Evolutionary conservation across 1,140 invertebrate species (phyloP), one percentile per base, ranked within the genome.

Genomic region (Anastrepha ludens): DNA sequence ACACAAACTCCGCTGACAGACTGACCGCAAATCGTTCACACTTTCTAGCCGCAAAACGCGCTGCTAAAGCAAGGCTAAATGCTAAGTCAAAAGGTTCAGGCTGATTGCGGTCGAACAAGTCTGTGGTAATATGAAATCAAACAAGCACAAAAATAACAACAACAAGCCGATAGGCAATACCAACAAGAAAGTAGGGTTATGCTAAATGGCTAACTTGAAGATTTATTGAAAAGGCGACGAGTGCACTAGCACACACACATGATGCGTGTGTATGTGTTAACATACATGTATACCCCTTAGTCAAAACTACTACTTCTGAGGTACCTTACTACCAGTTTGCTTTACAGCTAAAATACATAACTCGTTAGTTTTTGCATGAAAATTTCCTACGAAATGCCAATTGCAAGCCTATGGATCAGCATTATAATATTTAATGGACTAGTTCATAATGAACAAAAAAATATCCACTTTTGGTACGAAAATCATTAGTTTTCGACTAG

Each of bases 191-290:
- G 20, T 55, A 47, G 17, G 74, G 74, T 29, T 29, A 29, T 29
- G 29, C 74, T 81, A 81, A 81, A 81, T 78, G 74, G 47, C 74
- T 81, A 81, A 55, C 74, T 50, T 81, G n/a, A 81, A 55, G 74
- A 81, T 81, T 81, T 81, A 81, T 81, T 81, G 74, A 81, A 20
- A 81, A 81, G 20, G 50, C 74, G 47, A 81, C 20, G n/a, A 81
- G 74, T n/a, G 67, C 67, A 74, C 2, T 29, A 65, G 50, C 17
- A 70, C 15, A 11, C 67, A 44, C 44, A 55, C 8, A 81, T 13
- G 4, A 50, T 17, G 13, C 17, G 1, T 74, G 41, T 70, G 39
- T 70, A 41, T 47, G 15, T 44, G 39, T 15, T 15, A 1, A 44
- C 17, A 5, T 70, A 29, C 29, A 29, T 29, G 1, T 29, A 29